Evolutionary conservation across 2,888 invertebrate species (phyloP).

Genomic region (Parapristionchus giblindavisi): DNA sequence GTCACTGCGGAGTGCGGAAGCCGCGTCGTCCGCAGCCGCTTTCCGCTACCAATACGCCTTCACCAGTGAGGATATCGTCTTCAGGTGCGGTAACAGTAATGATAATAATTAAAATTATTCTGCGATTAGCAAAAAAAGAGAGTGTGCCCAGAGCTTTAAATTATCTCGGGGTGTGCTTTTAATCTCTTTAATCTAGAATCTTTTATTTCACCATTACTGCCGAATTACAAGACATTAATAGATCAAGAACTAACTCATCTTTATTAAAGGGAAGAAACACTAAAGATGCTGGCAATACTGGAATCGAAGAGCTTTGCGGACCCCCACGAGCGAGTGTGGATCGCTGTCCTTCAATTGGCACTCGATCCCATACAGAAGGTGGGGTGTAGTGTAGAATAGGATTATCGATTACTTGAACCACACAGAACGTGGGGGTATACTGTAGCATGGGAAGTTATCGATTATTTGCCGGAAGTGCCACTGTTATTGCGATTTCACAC

Average conservation of each 20-base stretch:
- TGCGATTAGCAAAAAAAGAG: background rate
- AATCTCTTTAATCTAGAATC: too few relatives aligned
- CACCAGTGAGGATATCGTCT: conserved; percentile 33
- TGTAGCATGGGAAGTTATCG: too few relatives aligned
- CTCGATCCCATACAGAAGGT: conserved; percentile 89
- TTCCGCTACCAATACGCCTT: conserved; percentile 1
- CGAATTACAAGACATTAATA: too few relatives aligned
- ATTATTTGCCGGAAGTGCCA: too few relatives aligned
- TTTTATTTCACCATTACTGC: too few relatives aligned
- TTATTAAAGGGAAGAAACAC: conserved; percentile 75
- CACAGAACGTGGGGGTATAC: too few relatives aligned
- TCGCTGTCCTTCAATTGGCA: conserved; percentile 81
- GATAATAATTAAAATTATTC: background rate
- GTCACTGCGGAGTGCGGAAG: background rate
- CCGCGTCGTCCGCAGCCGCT: background rate
- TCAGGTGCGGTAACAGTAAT: conserved; percentile 2
- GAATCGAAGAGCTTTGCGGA: conserved; percentile 65
- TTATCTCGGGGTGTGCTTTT: background rate
- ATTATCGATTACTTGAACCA: background rate
- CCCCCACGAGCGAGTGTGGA: conserved; percentile 88
- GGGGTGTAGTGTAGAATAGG: background rate
- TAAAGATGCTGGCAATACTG: conserved; percentile 71
- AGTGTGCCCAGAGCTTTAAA: too few relatives aligned
- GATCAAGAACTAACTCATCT: too few relatives aligned
- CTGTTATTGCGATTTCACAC: too few relatives aligned